A percentile compares a stretch with the other conserved stretches of the same genome.
Conservation (phyloP, 2,113 vertebrate species). For the Leucoraja erinaceus region DNA sequence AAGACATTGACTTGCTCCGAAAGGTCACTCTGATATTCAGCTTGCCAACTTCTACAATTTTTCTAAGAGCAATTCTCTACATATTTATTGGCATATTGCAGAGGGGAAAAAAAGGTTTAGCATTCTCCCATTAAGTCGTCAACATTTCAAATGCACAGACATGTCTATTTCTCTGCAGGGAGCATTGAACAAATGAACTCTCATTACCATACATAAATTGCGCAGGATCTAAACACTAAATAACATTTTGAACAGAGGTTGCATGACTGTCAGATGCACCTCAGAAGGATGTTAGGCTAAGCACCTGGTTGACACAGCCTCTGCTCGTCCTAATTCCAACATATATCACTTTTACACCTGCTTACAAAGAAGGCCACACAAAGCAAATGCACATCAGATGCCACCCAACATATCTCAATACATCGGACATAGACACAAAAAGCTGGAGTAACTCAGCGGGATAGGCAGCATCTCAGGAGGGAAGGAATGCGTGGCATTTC, state of each 20-base stretch:
- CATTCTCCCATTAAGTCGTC: background rate
- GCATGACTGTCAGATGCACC: background rate
- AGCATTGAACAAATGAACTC: background rate
- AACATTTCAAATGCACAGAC: background rate
- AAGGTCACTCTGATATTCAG: background rate
- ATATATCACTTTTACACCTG: background rate
- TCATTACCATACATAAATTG: background rate
- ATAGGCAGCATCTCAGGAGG: no score
- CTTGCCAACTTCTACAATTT: background rate
- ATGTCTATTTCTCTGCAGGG: background rate
- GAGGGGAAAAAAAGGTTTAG: background rate
- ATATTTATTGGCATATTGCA: background rate
- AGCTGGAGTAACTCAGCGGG: no score
- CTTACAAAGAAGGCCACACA: background rate
- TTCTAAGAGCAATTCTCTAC: background rate
- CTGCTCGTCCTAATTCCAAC: conserved; percentile 2
- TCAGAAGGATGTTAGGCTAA: background rate
- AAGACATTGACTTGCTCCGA: background rate
- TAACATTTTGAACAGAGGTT: background rate
- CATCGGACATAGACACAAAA: background rate
- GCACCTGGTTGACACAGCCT: background rate
- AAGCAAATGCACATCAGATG: background rate
- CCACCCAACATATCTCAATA: background rate
- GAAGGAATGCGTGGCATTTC: no score
- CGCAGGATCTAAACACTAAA: background rate